phyloP scores from a whole-genome alignment of 1,140 invertebrate genomes.

The Drosophila rufa region DNA sequence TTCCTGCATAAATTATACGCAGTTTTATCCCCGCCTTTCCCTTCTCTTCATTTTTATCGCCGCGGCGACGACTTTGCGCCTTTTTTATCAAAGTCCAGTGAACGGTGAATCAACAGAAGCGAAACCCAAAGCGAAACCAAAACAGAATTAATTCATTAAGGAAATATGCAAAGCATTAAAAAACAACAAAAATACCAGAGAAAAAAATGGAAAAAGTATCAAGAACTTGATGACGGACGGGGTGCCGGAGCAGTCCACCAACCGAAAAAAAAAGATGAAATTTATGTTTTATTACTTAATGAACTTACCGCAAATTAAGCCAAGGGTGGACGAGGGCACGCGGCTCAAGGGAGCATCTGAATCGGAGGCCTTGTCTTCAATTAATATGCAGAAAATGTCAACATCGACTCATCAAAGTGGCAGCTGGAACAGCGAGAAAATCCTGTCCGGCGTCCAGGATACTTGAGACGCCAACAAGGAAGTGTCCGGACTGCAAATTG shows the following conservation, averaged over 20 bases:
- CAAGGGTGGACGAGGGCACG: conserved; percentile 52
- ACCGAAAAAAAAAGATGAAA: conserved; percentile 64
- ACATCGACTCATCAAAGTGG: conserved; percentile 65
- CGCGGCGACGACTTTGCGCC: conserved; percentile 74
- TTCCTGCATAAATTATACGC: conserved; percentile 73
- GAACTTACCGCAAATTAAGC: conserved; percentile 84
- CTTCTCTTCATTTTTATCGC: conserved; percentile 55
- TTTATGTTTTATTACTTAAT: conserved; percentile 84
- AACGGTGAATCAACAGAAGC: conserved; percentile 83
- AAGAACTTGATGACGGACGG: conserved; percentile 57
- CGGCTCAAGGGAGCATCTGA: conserved; percentile 15
- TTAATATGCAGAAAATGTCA: conserved; percentile 83
- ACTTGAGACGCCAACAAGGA: conserved; percentile 41
- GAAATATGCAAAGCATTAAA: conserved; percentile 80
- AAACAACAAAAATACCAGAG: conserved; percentile 42
- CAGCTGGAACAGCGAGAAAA: conserved; percentile 21
- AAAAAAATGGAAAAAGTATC: conserved; percentile 47
- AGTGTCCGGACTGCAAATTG: conserved; percentile 66
- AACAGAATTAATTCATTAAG: conserved; percentile 84
- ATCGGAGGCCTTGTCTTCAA: conserved; percentile 64
- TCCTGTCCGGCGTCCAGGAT: conserved; percentile 32
- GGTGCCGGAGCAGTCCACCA: neutral
- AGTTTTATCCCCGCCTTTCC: conserved; percentile 33
- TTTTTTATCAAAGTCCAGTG: conserved; percentile 76
- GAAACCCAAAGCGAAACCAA: conserved; percentile 72